Percentiles rank a stretch among this genome's conserved stretches.
These are phyloP conservation scores for Ariopsis seemanni DNA, from an alignment of 2,113 vertebrate species.

Conservation along the genomic window DNA sequence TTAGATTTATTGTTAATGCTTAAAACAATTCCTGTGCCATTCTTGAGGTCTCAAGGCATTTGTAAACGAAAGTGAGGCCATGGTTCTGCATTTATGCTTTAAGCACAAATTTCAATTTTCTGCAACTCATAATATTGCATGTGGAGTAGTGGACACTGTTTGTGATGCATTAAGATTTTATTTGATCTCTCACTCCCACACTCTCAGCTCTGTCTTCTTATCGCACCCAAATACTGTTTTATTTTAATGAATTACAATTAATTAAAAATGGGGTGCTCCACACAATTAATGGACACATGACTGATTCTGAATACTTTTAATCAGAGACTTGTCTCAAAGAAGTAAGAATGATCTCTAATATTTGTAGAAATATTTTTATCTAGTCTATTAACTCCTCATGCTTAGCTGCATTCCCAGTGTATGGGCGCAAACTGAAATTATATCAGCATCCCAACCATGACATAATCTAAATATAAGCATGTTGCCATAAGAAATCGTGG, in stretches of 20 bases:
- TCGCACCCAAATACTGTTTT: neutral
- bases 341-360: neutral
- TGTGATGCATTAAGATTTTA: too few relatives aligned
- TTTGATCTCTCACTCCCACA: neutral
- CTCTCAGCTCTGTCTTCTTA: neutral
- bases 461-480: neutral
- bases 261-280: neutral
- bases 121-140: too few relatives aligned
- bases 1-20: too few relatives aligned
- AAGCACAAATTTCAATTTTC: too few relatives aligned
- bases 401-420: neutral
- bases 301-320: neutral
- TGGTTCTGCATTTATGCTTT: too few relatives aligned
- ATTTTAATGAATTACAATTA: neutral
- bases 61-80: too few relatives aligned
- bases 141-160: too few relatives aligned
- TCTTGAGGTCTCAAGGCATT: too few relatives aligned
- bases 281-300: neutral
- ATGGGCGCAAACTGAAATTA: neutral
- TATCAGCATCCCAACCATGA: neutral
- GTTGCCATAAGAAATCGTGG: neutral
- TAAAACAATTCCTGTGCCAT: too few relatives aligned
- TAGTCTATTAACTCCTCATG: neutral
- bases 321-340: neutral
- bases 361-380: neutral